A percentile compares a stretch with the other conserved stretches of the same genome.
phyloP scores from a whole-genome alignment of 2,113 vertebrate genomes.

The Felis chaus region DNA sequence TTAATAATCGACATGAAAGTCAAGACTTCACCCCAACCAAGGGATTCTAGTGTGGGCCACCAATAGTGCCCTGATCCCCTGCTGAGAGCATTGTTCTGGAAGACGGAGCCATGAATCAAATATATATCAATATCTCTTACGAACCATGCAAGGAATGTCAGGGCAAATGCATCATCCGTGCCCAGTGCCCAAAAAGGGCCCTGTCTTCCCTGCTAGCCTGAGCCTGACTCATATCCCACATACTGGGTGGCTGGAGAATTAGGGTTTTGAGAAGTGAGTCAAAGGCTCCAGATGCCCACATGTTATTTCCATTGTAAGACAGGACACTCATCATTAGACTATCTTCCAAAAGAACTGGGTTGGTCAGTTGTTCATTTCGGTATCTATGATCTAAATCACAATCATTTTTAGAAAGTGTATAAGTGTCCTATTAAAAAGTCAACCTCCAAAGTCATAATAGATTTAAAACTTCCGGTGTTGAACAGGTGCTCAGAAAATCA shows the following conservation, averaged over 20 bases:
- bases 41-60: not conserved
- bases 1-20: not conserved
- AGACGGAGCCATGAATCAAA: not conserved
- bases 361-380: not conserved
- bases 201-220: not conserved
- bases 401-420: not conserved
- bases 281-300: not conserved
- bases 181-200: not conserved
- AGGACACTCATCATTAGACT: not conserved
- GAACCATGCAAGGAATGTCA: not conserved
- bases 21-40: not conserved
- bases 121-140: not conserved
- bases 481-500: conserved; percentile 44
- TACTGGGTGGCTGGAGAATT: not conserved
- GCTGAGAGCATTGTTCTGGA: not conserved
- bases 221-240: not conserved
- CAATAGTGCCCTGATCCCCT: not conserved
- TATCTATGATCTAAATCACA: not conserved
- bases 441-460: not conserved
- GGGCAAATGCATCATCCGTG: accelerated
- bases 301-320: not conserved
- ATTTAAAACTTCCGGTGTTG: not conserved
- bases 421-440: not conserved
- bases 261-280: not conserved
- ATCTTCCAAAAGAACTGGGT: not conserved